phyloP scores from a whole-genome alignment of 2,888 invertebrate genomes.

The Cyaniris semiargus region DNA sequence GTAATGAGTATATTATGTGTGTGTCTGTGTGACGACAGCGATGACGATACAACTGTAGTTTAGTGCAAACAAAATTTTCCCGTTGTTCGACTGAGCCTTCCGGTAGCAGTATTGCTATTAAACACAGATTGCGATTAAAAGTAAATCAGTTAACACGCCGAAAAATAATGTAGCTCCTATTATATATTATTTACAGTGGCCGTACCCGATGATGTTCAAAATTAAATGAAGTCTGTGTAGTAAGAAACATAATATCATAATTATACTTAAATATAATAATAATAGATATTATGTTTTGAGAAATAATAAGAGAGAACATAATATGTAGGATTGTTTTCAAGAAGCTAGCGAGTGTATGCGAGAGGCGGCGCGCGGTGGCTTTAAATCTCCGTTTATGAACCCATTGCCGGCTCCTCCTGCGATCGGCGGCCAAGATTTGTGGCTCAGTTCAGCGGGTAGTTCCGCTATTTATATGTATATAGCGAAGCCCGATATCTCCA shows the following conservation, averaged over 20 bases:
- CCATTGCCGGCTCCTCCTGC: constrained; percentile 2
- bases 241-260: too few relatives aligned
- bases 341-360: not conserved
- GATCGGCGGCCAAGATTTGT: constrained; percentile 12
- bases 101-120: not conserved
- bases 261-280: too few relatives aligned
- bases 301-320: too few relatives aligned
- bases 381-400: constrained; percentile 19
- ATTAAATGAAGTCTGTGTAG: too few relatives aligned
- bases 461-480: not conserved
- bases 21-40: not conserved
- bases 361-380: not conserved
- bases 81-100: not conserved
- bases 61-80: not conserved
- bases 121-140: too few relatives aligned
- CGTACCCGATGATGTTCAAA: too few relatives aligned
- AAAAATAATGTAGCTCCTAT: too few relatives aligned
- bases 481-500: not conserved
- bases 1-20: not conserved
- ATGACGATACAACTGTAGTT: not conserved
- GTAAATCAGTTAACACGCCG: too few relatives aligned
- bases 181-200: too few relatives aligned
- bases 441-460: not conserved
- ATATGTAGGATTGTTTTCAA: not conserved
- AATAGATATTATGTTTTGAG: too few relatives aligned